A percentile compares a stretch with the other conserved stretches of the same genome.
Conservation (phyloP, 1,140 invertebrate species). For the Scaptomyza pallida region DNA sequence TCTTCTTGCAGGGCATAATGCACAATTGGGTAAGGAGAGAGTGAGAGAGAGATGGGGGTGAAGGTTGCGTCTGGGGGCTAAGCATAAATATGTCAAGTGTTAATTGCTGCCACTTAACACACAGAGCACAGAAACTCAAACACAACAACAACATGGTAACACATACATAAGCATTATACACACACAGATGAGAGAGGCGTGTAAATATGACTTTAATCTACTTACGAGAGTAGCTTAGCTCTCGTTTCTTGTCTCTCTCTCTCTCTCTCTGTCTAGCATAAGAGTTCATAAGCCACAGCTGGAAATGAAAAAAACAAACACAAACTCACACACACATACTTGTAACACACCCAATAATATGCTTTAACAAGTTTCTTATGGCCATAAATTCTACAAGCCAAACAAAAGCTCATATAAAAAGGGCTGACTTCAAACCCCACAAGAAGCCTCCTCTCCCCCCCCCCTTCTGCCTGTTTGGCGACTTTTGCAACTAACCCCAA, state of each 20-base stretch:
- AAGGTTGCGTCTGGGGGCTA: constrained; percentile 53
- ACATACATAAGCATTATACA: constrained; percentile 4
- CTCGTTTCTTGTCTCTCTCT: constrained; percentile 34
- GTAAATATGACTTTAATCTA: constrained; percentile 83
- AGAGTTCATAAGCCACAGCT: constrained; percentile 57
- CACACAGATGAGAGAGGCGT: constrained; percentile 38
- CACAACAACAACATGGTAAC: constrained; percentile 46
- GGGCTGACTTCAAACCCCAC: constrained; percentile 47
- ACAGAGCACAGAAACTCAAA: constrained; percentile 79
- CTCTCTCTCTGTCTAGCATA: no score
- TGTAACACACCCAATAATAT: constrained; percentile 81
- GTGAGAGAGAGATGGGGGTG: background rate
- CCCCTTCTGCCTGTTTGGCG: constrained; percentile 37
- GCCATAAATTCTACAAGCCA: constrained; percentile 81
- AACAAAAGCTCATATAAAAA: constrained; percentile 82
- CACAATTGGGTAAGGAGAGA: constrained; percentile 9
- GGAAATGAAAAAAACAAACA: constrained; percentile 54
- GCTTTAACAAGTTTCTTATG: constrained; percentile 82
- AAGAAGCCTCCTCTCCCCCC: background rate
- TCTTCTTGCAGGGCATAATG: constrained; percentile 48
- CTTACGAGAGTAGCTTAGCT: constrained; percentile 53
- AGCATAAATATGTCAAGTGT: constrained; percentile 82
- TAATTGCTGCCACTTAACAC: constrained; percentile 81
- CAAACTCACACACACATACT: constrained; percentile 47
- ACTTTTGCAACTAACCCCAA: constrained; percentile 62